Base-by-base conservation (phyloP, 2,113 vertebrate species). In the Zeus faber region DNA sequence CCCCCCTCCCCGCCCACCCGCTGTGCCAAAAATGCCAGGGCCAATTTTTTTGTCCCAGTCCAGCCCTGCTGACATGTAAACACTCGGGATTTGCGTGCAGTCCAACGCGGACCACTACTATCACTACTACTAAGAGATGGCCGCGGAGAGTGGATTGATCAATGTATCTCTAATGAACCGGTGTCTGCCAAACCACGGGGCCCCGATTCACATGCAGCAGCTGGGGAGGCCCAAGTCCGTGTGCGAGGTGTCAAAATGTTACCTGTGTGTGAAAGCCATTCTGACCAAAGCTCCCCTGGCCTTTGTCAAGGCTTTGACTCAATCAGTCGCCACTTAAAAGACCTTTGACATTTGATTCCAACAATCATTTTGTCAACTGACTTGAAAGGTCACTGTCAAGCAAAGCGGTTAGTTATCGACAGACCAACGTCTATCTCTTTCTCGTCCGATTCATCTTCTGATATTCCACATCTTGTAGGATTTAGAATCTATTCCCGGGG, bases 61-160 rank as follows among this genome's bases (percentile, higher is more conserved):
- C 33, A 37, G 33, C 33, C 33, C 9, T 11, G 9, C 47, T 44
- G 39, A 2, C 41, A 84, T 88, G 78, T 67, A 85, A 84, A 87
- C 62, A 29, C 27, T 14, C 2, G 31, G 17, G 7, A 82, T 88
- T 86, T 87, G 81, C 84, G 86, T 86, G 54, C 6, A 16, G 33
- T 47, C 62, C 27, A 44, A 50, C 55, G 51, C 40, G 22, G 9
- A 45, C 55, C 18, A 48, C 54, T 64, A 61, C 65, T 64, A 55
- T 54, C 54, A 49, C 27, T 40, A 25, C 11, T 17, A 29, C 54
- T 5, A 24, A 27, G 53, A 25, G 39, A 54, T 54, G 51, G 59
- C 65, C 26, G 56, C 61, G 73, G 65, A 74, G 74, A 48, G 48
- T 58, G 16, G 20, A 40, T 5, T 13, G 17, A 0, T 7, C n/a